Evolutionary conservation across 2,797 vertebrate species (phyloP).

Genomic region (Pantherophis alleghaniensis): DNA sequence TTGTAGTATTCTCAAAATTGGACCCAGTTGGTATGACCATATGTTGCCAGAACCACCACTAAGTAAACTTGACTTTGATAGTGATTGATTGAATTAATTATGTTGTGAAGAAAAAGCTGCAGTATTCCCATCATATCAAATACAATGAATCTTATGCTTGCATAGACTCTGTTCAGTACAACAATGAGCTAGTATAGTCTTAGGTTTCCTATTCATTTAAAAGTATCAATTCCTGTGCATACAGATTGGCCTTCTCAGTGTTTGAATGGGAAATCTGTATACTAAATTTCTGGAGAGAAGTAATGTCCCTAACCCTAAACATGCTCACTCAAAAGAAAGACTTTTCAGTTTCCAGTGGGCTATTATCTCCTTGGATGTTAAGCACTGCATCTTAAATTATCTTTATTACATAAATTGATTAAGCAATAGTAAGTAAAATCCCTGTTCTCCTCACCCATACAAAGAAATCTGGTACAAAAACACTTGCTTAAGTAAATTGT

Average conservation of each 20-base stretch:
- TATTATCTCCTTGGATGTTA: neutral
- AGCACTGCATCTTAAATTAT: neutral
- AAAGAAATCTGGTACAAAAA: conserved; percentile 14
- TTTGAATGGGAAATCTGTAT: neutral
- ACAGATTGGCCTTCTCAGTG: neutral
- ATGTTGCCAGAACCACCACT: neutral
- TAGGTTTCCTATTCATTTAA: neutral
- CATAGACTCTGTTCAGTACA: neutral
- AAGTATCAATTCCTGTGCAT: neutral
- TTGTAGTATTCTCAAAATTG: neutral
- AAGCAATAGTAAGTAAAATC: neutral
- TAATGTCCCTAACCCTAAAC: neutral
- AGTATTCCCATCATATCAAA: neutral
- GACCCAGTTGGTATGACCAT: neutral
- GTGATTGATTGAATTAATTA: neutral
- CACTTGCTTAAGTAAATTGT: neutral
- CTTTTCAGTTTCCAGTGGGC: neutral
- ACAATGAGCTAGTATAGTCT: too few species aligned
- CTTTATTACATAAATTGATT: neutral
- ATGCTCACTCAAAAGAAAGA: neutral
- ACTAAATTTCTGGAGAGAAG: neutral
- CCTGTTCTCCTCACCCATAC: neutral
- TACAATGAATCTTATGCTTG: neutral
- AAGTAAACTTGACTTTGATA: neutral
- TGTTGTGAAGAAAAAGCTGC: neutral